A percentile compares a stretch with the other conserved stretches of the same genome.
Conservation (phyloP, 2,113 vertebrate genomes). For the Oenanthe oenanthe region DNA sequence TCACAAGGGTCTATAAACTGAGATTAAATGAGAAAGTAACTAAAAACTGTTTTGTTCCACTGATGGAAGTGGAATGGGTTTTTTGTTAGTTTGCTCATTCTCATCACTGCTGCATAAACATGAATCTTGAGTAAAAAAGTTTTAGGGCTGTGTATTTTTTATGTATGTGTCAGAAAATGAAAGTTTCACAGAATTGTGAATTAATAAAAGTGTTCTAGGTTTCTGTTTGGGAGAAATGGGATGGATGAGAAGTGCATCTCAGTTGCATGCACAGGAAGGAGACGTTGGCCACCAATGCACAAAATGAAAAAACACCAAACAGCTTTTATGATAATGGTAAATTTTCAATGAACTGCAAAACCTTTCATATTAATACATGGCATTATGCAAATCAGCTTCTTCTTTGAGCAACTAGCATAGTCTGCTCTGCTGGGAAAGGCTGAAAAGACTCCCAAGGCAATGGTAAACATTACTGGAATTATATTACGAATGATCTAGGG, state of each 20-base stretch:
- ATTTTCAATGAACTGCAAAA: background rate
- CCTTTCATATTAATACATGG: background rate
- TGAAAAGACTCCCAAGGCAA: constrained; percentile 28
- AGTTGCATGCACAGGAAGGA: background rate
- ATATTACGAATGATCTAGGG: background rate
- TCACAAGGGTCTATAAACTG: background rate
- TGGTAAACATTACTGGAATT: constrained; percentile 27
- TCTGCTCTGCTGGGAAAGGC: background rate
- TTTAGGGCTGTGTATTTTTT: background rate
- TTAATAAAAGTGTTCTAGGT: background rate
- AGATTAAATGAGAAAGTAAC: background rate
- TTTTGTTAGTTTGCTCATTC: background rate
- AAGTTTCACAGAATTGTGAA: background rate
- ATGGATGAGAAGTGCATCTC: background rate
- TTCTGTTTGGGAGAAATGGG: background rate
- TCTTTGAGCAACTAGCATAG: background rate
- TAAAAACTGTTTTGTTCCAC: background rate
- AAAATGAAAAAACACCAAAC: background rate
- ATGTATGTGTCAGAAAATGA: background rate
- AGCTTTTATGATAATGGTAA: background rate
- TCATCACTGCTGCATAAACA: background rate
- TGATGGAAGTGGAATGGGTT: background rate
- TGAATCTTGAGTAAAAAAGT: background rate
- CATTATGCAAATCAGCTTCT: constrained; percentile 17
- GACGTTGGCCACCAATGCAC: background rate